phyloP scores from a whole-genome alignment of 2,797 vertebrate genomes.

The Platalea minor region DNA sequence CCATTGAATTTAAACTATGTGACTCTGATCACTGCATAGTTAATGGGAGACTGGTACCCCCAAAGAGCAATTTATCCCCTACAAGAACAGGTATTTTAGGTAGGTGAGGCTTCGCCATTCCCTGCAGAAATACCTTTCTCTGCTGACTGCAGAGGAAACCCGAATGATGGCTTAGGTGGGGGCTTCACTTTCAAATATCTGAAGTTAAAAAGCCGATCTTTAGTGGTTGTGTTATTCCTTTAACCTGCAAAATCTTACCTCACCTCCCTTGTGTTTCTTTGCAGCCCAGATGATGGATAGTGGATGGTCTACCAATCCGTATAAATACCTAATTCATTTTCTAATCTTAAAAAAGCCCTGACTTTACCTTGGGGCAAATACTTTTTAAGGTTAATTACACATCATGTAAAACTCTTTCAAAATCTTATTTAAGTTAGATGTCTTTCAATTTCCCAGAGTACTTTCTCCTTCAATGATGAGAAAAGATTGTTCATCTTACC shows the following conservation, averaged over 20 bases:
- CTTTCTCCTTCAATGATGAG: neutral
- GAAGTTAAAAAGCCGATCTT: neutral
- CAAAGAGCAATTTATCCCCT: neutral
- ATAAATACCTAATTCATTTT: conserved; percentile 57
- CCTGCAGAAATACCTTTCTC: neutral
- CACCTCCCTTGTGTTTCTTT: neutral
- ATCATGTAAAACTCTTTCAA: conserved; percentile 44
- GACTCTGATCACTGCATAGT: neutral
- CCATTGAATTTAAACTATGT: neutral
- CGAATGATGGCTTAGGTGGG: neutral
- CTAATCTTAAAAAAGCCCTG: conserved; percentile 40
- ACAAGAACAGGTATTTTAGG: neutral
- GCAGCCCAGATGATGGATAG: conserved; percentile 24
- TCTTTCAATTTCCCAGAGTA: conserved; percentile 35
- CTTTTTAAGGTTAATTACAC: conserved; percentile 63
- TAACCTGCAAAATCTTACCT: neutral
- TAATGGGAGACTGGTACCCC: neutral
- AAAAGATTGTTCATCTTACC: neutral
- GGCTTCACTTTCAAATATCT: neutral
- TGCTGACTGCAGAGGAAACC: neutral
- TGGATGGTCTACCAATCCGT: neutral
- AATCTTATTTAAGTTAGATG: conserved; percentile 52
- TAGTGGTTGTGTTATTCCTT: neutral
- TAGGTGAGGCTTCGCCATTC: accelerated
- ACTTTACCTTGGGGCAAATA: conserved; percentile 54